phyloP scores from a whole-genome alignment of 1,140 invertebrate genomes.

The Hetaerina americana region DNA sequence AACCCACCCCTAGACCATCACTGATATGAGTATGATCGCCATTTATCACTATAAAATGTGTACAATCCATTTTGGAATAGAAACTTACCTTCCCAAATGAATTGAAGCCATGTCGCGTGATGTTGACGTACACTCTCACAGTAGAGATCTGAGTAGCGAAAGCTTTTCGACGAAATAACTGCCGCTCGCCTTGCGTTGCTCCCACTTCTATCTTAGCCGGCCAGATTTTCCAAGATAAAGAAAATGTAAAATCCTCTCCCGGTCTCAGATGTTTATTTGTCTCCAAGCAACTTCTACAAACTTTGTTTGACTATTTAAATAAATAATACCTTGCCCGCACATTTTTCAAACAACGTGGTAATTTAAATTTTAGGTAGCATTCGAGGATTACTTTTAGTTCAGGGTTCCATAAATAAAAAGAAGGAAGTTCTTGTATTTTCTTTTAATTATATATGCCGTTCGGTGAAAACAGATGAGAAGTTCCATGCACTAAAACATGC shows the following conservation, averaged over 20 bases:
- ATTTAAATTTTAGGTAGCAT: too few relatives aligned
- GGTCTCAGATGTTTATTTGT: too few relatives aligned
- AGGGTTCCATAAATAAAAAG: not conserved
- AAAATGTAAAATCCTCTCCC: too few relatives aligned
- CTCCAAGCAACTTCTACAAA: too few relatives aligned
- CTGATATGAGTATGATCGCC: too few relatives aligned
- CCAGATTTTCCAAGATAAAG: too few relatives aligned
- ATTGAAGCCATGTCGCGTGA: not conserved
- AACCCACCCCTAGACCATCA: too few relatives aligned
- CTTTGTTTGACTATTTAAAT: too few relatives aligned
- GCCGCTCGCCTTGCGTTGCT: not conserved
- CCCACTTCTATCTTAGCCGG: not conserved
- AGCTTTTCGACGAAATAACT: not conserved
- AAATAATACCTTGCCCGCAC: too few relatives aligned
- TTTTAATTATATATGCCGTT: not conserved
- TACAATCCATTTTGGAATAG: not conserved
- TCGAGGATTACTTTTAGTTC: too few relatives aligned
- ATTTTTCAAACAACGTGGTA: too few relatives aligned
- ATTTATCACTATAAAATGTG: too few relatives aligned
- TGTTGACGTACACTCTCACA: not conserved
- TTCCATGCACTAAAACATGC: not conserved
- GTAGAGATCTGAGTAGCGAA: not conserved
- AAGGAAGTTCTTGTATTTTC: not conserved
- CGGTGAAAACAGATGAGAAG: not conserved
- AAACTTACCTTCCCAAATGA: not conserved